These are phyloP conservation scores for Notothenia rossii DNA, from an alignment of 2,113 vertebrate genomes.

Conservation along the genomic window DNA sequence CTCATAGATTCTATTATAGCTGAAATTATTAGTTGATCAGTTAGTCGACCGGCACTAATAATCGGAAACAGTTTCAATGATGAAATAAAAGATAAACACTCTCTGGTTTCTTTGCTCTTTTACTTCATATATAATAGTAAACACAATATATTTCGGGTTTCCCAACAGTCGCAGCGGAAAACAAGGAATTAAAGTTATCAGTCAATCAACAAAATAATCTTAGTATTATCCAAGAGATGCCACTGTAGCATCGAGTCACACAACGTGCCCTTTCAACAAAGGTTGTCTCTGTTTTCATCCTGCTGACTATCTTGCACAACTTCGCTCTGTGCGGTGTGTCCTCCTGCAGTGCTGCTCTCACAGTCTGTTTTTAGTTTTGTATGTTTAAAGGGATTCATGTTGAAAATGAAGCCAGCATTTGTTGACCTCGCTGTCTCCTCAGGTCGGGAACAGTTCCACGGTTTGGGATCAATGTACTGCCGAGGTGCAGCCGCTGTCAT, in stretches of 20 bases:
- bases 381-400: background rate
- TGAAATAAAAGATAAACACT: background rate
- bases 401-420: background rate
- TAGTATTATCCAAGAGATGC: background rate
- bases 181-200: background rate
- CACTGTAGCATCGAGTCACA: slow-evolving; percentile 34
- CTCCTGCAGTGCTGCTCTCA: background rate
- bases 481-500: slow-evolving; percentile 92
- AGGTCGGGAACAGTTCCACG: slow-evolving; percentile 98
- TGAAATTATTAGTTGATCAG: background rate
- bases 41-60: background rate
- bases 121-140: too few species aligned
- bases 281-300: slow-evolving; percentile 56
- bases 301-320: slow-evolving; percentile 39
- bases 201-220: background rate
- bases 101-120: background rate
- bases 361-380: background rate
- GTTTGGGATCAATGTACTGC: slow-evolving; percentile 98
- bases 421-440: slow-evolving; percentile 45
- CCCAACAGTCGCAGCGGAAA: too few species aligned
- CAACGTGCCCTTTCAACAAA: slow-evolving; percentile 70
- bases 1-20: too few species aligned
- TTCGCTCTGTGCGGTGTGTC: background rate
- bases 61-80: too few species aligned
- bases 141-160: too few species aligned